phyloP scores from a whole-genome alignment of 2,797 vertebrate species.

The Spatula versicolor region DNA sequence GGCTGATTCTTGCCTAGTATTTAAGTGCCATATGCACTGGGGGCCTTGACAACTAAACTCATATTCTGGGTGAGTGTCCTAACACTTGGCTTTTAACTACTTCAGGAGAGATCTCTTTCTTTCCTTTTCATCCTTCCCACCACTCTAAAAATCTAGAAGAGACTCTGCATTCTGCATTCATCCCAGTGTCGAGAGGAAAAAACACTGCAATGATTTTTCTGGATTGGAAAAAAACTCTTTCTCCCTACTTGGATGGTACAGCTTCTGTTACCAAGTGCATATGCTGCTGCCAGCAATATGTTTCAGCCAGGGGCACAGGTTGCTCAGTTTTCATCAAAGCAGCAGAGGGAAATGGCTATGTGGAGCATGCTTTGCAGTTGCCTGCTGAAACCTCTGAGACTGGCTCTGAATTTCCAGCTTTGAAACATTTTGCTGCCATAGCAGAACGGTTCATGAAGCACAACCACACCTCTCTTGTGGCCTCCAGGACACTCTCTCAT shows the following conservation, averaged over 20 bases:
- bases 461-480: slow-evolving; percentile 56
- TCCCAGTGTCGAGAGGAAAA: not conserved
- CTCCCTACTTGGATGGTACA: not conserved
- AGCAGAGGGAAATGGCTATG: not conserved
- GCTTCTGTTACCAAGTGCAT: slow-evolving; percentile 9
- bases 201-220: not conserved
- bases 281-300: slow-evolving; percentile 29
- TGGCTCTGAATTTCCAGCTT: slow-evolving; percentile 47
- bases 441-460: not conserved
- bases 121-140: not conserved
- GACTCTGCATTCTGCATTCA: not conserved
- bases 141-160: not conserved
- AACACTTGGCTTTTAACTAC: not conserved
- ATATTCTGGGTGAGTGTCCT: not conserved
- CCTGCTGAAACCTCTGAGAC: slow-evolving; percentile 23
- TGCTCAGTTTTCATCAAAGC: slow-evolving; percentile 44
- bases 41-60: not conserved
- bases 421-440: slow-evolving; percentile 46
- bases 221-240: not conserved
- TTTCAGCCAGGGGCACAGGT: slow-evolving; percentile 12
- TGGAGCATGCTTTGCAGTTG: not conserved
- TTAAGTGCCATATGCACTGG: not conserved
- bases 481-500: slow-evolving; percentile 36
- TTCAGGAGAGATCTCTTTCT: not conserved
- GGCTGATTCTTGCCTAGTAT: not conserved